Evolutionary conservation across 2,888 invertebrate genomes (phyloP), one percentile per base, ranked within the genome.

Genomic region (Lithophane leautieri): DNA sequence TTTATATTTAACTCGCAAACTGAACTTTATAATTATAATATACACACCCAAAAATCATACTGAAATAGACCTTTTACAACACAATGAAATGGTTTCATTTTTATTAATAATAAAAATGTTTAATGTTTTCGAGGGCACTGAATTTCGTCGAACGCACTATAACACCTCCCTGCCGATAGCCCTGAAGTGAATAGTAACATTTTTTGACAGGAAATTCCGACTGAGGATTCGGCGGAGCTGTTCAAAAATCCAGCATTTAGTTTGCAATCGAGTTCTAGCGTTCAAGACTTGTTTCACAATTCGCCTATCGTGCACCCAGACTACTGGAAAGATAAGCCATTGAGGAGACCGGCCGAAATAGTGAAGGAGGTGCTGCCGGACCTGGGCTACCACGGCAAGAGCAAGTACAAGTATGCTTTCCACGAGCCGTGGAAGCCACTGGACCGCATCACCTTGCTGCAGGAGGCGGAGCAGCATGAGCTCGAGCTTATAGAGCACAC

Each of bases 371-470:
- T 87, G 2, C 65, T 92, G 34, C 92, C 94, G 0, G 93, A 92
- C 70, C 91, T 96, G 14, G 94, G 96, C 0, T 96, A 96, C 80
- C 96, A 96, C 69, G 96, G 96, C 0, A 92, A 83, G 58, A 92
- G 76, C 66, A 96, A 95, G 82, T 95, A 93, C 78, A 96, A 94
- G 78, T 95, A 92, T 78, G 96, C 96, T 0, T 96, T 96, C 83
- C 96, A 96, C 66, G 96, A 96, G 82, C 96, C 96, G 0, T 96
- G 96, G 96, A 94, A 91, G 61, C 96, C 96, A 0, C 78, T 95
- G 47, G 95, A 96, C 85, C 91, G 96, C 60, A 72, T 94, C 60
- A 74, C 92, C 0, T 83, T 96, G 56, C 85, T 96, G 40, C 91
- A 93, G n/a, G 87, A 93, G 73, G 96, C 95, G 0, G 96, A 95